Base-by-base conservation (phyloP, 2,797 vertebrate genomes). In the Adelosebastes latens region DNA sequence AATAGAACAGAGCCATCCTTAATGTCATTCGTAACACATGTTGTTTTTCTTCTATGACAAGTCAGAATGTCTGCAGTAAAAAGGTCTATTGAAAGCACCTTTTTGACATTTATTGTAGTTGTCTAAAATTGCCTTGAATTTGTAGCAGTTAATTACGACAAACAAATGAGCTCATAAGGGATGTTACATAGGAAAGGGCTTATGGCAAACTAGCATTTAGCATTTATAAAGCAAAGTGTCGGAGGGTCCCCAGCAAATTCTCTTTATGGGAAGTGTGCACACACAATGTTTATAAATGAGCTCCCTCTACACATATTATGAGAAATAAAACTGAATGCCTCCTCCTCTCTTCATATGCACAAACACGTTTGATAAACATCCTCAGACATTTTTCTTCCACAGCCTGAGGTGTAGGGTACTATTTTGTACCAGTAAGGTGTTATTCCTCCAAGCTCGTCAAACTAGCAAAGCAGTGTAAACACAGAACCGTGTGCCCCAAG, bases 381-480 rank as follows among this genome's bases (percentile, higher is more conserved):
- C 46, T 72, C 34, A 75, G 72, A 83, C 60, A 31, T 68, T 55
- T 72, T 71, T 65, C 24, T 39, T 72, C 24, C 49, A 29, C 46
- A 73, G 63, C 72, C 69, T 49, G 39, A 78, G 56, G 82, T 80
- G 59, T 39, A 31, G 20, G 59, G 20, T 72, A 52, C n/a, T 72
- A 3, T 69, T 85, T 65, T 85, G 56, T 85, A 52, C 39, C 25
- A 55, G 68, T 61, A 29, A 81, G 70, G 65, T 56, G 36, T 76
- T 79, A 80, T 82, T 86, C 73, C 80, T 81, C 31, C 71, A 25
- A 60, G 77, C 75, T 78, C 46, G 42, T 86, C 70, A 84, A 85
- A 86, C 77, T 76, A 83, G 81, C 71, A 84, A 74, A 85, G 72
- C 77, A 36, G 49, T 77, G 78, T 80, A 81, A 86, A 88, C 77